phyloP scores from a whole-genome alignment of 2,888 invertebrate species.

The Eristalinus aeneus region DNA sequence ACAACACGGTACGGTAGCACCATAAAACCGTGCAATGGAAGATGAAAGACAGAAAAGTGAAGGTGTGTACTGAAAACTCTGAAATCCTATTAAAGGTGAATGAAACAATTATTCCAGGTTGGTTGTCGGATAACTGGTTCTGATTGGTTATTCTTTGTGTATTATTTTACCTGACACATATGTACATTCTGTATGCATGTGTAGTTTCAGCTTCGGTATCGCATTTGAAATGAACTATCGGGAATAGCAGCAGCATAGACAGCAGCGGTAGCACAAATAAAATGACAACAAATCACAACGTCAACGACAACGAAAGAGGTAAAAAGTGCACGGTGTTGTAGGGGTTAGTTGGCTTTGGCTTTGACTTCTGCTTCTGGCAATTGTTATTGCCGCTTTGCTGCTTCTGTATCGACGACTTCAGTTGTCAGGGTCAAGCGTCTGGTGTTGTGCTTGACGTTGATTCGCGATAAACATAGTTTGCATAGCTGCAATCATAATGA shows the following conservation, averaged over 20 bases:
- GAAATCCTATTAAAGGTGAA: slow-evolving; percentile 54
- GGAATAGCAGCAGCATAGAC: neutral
- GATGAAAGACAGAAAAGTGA: slow-evolving; percentile 1
- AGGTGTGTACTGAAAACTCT: slow-evolving; percentile 23
- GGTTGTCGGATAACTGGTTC: slow-evolving; percentile 22
- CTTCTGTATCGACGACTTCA: neutral
- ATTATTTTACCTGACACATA: neutral
- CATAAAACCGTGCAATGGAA: neutral
- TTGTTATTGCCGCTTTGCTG: slow-evolving; percentile 3
- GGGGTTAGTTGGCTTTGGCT: neutral
- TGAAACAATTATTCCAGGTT: slow-evolving; percentile 45
- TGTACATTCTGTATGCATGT: neutral
- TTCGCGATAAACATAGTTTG: slow-evolving; percentile 41
- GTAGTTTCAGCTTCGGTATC: neutral
- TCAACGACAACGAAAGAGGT: neutral
- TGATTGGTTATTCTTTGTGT: neutral
- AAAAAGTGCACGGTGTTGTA: neutral
- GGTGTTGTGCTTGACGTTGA: slow-evolving; percentile 25
- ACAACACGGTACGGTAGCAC: neutral
- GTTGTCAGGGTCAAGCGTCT: slow-evolving; percentile 45
- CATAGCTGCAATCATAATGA: slow-evolving; percentile 21
- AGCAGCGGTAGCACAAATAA: neutral
- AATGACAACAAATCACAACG: neutral
- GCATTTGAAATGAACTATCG: slow-evolving; percentile 14
- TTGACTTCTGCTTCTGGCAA: neutral